Base-by-base conservation (phyloP, 2,113 vertebrate genomes). In the Ailuropoda melanoleuca region DNA sequence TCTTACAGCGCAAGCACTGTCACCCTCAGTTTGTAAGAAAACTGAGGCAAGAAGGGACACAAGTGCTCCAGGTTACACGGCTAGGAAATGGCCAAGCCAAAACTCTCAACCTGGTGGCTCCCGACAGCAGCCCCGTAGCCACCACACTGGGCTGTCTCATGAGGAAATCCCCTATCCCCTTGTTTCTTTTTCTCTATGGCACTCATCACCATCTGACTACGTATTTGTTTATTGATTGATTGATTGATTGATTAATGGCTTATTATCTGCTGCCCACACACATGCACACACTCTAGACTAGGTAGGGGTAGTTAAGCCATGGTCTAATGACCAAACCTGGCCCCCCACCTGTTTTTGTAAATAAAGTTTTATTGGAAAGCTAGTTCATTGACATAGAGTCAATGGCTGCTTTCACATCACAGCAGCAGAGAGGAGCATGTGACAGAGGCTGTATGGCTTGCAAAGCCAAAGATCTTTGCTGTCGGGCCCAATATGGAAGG, bases 41-140 rank as follows among this genome's bases (percentile, higher is more conserved):
- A 62, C 46, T 0, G 34, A 81, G 21, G 23, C 43, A 23, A n/a
- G 29, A 7, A 48, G 17, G 37, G 21, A n/a, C 23, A 9, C 3
- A 46, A 1, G 18, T 26, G 62, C 3, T 11, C 43, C 43, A 39
- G 58, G 60, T n/a, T 6, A 0, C 60, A 17, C 19, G 2, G 50
- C 26, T 6, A 8, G 15, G 3, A 4, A 18, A 1, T 1, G 9
- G 21, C 78, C 6, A 1, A 9, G 74, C 37, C 18, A 17, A 14
- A 26, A 13, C 24, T 26, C 70, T 48, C 84, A 24, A 4, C 11
- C 13, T 13, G 34, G 55, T 4, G 66, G 43, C 55, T 56, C 46
- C 48, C 26, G 0, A 1, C 14, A 4, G 23, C 56, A 13, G 24
- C 3, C 56, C 26, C 8, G 0, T 4, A 0, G 7, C 10, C 26